phyloP scores from a whole-genome alignment of 2,888 invertebrate genomes.

The Apoda limacodes region DNA sequence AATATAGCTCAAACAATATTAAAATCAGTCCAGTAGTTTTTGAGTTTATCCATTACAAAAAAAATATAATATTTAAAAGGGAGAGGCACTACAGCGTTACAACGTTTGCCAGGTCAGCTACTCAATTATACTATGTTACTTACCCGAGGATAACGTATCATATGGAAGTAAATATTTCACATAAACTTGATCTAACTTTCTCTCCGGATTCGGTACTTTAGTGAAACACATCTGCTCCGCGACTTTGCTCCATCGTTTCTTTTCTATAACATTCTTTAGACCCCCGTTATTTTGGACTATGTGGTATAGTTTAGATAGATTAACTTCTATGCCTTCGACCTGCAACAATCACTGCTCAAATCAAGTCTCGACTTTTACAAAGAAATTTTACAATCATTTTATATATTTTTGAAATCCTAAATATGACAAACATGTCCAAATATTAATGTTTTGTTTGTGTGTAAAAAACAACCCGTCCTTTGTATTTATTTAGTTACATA shows the following conservation, averaged over 20 bases:
- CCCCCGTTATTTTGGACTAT: constrained; percentile 89
- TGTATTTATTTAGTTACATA: too few species aligned
- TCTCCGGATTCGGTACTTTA: constrained; percentile 81
- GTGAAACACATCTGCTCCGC: constrained; percentile 90
- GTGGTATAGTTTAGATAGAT: constrained; percentile 86
- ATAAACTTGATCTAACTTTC: constrained; percentile 89
- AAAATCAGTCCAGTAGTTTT: too few species aligned
- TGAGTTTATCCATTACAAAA: constrained; percentile 2
- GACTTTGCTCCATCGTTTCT: constrained; percentile 89
- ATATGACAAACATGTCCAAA: too few species aligned
- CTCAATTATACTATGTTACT: too few species aligned
- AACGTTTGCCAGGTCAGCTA: too few species aligned
- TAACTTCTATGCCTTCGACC: constrained; percentile 93
- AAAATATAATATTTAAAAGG: background rate
- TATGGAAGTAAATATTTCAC: constrained; percentile 92
- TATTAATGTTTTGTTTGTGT: too few species aligned
- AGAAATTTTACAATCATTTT: constrained; percentile 3
- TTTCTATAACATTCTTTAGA: constrained; percentile 86
- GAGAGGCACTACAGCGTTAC: background rate
- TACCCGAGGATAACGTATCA: constrained; percentile 82
- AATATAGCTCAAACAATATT: too few species aligned
- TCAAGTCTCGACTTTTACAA: too few species aligned
- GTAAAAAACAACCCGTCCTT: too few species aligned
- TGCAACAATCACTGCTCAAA: too few species aligned
- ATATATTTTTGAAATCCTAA: too few species aligned